Base-by-base conservation (phyloP, 2,113 vertebrate genomes). In the Coturnix japonica region DNA sequence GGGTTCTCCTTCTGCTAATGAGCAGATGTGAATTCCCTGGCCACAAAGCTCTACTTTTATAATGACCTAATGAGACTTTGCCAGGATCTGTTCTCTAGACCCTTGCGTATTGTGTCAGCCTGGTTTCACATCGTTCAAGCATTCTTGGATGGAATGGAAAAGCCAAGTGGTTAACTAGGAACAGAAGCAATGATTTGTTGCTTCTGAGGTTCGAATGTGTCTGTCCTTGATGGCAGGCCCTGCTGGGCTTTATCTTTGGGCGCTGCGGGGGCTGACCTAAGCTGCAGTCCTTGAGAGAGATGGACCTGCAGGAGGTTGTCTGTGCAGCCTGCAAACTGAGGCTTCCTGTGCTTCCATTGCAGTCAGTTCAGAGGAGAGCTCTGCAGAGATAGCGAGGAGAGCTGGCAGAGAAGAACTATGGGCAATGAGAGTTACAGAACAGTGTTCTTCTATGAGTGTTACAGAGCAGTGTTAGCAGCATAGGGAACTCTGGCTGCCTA, bases 401-500 rank as follows among this genome's bases (percentile, higher is more conserved):
- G 12, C 6, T 25, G 57, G 8, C 49, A n/a, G 35, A 18, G 69
- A 2, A 44, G 6, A 47, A 17, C 49, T 8, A 10, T 9, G 2
- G 61, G 6, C 3, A 39, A 9, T 18, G 33, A 22, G 69, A 60
- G 25, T 14, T 73, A 1, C 5, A 22, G 31, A 30, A 4, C 10
- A 13, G 30, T 26, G n/a, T 17, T 0, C n/a, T n/a, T n/a, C 7
- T 9, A 8, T 22, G 53, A 22, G 69, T 51, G 25, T 14, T 73
- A 1, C 5, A 22, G 31, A 30, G 3, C 10, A 13, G 30, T 26
- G n/a, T 17, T 0, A 0, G 12, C 4, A 43, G 51, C 3, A 11
- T 5, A 4, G 21, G 35, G 60, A 11, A 1, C 37, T 13, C 30
- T 43, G 35, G 9, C 71, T 61, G 51, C 25, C 37, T 49, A 13